Evolutionary conservation across 1,140 invertebrate species (phyloP), one percentile per base, ranked within the genome.

Genomic region (Hycleus phaleratus): DNA sequence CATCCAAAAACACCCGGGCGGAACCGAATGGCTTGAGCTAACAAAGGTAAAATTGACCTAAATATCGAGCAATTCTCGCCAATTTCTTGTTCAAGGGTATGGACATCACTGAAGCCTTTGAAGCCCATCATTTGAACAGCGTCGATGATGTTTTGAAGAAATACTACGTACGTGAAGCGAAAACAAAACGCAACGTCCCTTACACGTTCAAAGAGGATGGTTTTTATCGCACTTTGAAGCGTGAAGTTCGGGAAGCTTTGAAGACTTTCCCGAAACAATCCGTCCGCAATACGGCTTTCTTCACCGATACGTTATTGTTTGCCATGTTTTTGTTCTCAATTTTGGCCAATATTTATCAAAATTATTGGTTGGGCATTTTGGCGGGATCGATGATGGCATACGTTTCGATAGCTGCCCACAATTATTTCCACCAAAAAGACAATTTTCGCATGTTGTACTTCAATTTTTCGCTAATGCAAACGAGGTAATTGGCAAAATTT

Each of bases 401-500:
- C 67, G 73, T 80, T 0, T 72, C 75, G 4, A 78, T 85, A 12
- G 77, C 74, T 18, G 80, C 82, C 0, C 91, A 93, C 68, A 93
- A 93, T 70, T 93, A 88, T 68, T 84, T 91, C 49, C 91, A 93
- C 69, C 79, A 83, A 63, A 80, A 78, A 25, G 84, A 93, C 66
- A 90, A 82, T 68, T 90, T 87, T 78, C 81, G 90, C 40, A 90
- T 90, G 84, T 90, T 87, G 66, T 81, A 87, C 40, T 87, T 87
- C 56, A 85, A 92, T 65, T 68, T 93, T 7, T 75, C 76, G 26
- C 66, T 84, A 45, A 71, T 87, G 71, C 81, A 83, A 2, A 83
- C 81, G n/a, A 78, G 71, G 81, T 82, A 72, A 68, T 67, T 55
- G 10, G 9, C 46, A 47, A 9, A n/a, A 24, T 47, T 10, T 32